A percentile compares a stretch with the other conserved stretches of the same genome.
These are phyloP conservation scores for Bos indicus DNA, from an alignment of 2,113 vertebrate genomes.

Conservation along the genomic window DNA sequence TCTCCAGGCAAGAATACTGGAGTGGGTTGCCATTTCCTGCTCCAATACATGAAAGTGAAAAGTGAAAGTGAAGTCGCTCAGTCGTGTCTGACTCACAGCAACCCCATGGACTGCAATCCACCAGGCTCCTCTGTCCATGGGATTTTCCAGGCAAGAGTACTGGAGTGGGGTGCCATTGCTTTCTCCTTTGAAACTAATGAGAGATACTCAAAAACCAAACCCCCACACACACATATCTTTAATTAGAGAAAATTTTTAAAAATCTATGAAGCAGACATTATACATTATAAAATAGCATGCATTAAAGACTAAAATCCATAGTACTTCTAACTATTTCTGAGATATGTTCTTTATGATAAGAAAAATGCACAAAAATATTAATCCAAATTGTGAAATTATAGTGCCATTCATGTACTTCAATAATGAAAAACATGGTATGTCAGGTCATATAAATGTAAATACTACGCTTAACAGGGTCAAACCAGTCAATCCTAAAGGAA, in stretches of 20 bases:
- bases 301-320: background rate
- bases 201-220: background rate
- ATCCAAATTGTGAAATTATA: constrained; percentile 1
- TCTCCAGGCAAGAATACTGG: no score
- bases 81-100: no score
- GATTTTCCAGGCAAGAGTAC: no score
- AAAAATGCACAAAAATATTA: constrained; percentile 7
- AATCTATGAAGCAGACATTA: background rate
- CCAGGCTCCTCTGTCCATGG: no score
- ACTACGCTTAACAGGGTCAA: background rate
- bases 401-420: background rate
- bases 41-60: no score
- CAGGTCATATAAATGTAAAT: background rate
- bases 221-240: background rate
- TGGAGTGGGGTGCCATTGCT: no score
- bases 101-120: no score
- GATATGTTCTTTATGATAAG: background rate
- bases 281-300: background rate
- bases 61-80: no score
- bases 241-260: background rate
- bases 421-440: background rate
- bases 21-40: no score
- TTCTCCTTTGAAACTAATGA: background rate
- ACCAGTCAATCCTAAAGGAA: background rate
- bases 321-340: constrained; percentile 9